Base-by-base conservation (phyloP, 2,113 vertebrate species). In the Irena cyanogastra region DNA sequence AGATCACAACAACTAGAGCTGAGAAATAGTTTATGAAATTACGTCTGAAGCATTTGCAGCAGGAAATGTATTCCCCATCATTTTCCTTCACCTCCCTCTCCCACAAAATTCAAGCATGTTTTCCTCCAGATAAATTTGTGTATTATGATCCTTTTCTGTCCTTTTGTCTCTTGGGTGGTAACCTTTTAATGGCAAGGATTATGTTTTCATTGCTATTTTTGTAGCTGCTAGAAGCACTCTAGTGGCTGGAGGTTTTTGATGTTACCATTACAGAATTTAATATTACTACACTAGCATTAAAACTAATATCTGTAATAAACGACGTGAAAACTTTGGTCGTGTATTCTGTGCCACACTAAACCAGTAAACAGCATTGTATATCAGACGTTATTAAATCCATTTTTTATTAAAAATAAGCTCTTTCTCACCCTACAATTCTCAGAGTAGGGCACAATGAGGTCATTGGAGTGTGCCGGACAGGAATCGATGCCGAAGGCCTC, bases 361-460 rank as follows among this genome's bases (percentile, higher is more conserved):
- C 33, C 28, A 78, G 37, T 71, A 70, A 91, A 74, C 20, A 81
- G 27, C 65, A 86, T 64, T 90, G 28, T 91, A 26, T 33, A 72
- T 57, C 52, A 75, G 39, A 71, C 30, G 14, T 94, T 93, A 96
- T 88, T 95, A 84, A 92, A 93, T 42, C 71, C 35, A 83, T 57
- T 93, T 94, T 93, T 92, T 90, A 81, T 89, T 88, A 12, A 30
- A 77, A 80, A 66, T 35, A 75, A 85, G 16, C 31, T 56, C 54
- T 89, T 18, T 49, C 52, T 74, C 87, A 83, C 66, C 94, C 64
- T 94, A 6, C 50, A 60, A 76, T 84, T 88, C 76, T 65, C 96
- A 99, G 99, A 93, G 99, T 99, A 42, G 99, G 99, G 92, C 99
- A 99, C 98, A 99, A 99, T 86, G 99, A 99, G 95, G 99, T 99